These are phyloP conservation scores for Lasioglossum marginatum DNA, from an alignment of 2,888 invertebrate genomes.

Conservation along the genomic window DNA sequence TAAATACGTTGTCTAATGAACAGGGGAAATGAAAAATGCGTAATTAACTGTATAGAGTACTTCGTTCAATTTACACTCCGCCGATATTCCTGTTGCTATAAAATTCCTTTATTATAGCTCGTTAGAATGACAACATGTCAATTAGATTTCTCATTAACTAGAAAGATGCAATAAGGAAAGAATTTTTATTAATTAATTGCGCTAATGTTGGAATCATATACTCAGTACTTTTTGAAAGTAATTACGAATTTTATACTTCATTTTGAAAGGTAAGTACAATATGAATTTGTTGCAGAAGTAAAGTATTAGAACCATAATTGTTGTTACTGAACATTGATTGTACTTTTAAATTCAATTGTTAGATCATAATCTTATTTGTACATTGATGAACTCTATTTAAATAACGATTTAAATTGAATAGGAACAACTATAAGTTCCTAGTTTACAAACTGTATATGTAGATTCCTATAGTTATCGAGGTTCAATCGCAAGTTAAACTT, in stretches of 20 bases:
- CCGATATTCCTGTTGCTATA: neutral
- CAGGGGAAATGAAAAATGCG: neutral
- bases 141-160: neutral
- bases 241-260: neutral
- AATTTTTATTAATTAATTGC: neutral
- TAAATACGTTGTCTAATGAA: neutral
- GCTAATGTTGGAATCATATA: neutral
- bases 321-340: neutral
- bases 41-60: neutral
- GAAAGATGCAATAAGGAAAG: neutral
- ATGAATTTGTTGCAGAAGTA: no score
- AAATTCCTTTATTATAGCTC: neutral
- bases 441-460: neutral
- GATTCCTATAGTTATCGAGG: neutral
- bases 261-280: neutral
- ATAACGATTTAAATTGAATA: neutral
- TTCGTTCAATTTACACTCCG: neutral
- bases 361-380: neutral
- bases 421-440: neutral
- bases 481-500: slow-evolving; percentile 9
- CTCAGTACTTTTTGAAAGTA: no score
- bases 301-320: neutral
- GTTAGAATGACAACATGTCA: neutral
- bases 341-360: neutral
- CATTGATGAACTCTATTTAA: neutral